These are phyloP conservation scores for Champsocephalus esox DNA, from an alignment of 2,797 vertebrate species.

Conservation along the genomic window DNA sequence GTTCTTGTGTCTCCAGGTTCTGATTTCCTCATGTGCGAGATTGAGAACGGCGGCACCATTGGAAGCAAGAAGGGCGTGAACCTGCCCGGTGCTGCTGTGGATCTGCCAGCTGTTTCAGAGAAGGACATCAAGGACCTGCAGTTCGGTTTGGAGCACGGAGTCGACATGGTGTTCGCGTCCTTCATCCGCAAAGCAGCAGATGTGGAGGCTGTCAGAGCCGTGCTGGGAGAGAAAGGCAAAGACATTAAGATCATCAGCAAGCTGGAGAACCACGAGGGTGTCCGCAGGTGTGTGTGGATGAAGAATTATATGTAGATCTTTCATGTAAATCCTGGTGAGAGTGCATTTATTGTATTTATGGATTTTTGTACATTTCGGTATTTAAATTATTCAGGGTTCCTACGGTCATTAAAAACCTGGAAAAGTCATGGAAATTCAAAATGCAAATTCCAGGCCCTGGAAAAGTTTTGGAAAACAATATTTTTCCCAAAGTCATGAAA, in stretches of 20 bases:
- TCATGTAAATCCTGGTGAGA: not conserved
- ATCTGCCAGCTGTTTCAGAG: constrained; percentile 94
- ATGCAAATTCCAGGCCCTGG: too few species aligned
- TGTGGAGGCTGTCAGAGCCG: constrained; percentile 92
- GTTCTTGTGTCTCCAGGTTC: constrained; percentile 78
- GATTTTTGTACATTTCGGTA: not conserved
- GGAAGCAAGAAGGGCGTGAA: constrained; percentile 99
- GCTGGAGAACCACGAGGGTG: constrained; percentile 98
- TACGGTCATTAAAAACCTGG: too few species aligned
- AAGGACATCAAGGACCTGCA: constrained; percentile 95
- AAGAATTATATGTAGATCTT: not conserved
- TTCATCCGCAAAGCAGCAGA: constrained; percentile 97
- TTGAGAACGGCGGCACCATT: constrained; percentile 93
- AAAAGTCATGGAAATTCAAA: too few species aligned
- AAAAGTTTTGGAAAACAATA: too few species aligned
- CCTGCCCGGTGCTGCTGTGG: constrained; percentile 94
- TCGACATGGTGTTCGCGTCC: constrained; percentile 98
- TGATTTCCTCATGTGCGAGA: constrained; percentile 89
- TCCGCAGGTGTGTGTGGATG: constrained; percentile 85
- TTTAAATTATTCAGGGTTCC: not conserved
- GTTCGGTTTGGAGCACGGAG: constrained; percentile 93
- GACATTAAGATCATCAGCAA: constrained; percentile 99
- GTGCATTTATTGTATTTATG: too few species aligned
- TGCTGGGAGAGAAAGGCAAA: constrained; percentile 96
- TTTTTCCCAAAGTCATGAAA: too few species aligned